These are phyloP conservation scores for Enchytraeus crypticus DNA, from an alignment of 2,888 invertebrate species.

Conservation along the genomic window DNA sequence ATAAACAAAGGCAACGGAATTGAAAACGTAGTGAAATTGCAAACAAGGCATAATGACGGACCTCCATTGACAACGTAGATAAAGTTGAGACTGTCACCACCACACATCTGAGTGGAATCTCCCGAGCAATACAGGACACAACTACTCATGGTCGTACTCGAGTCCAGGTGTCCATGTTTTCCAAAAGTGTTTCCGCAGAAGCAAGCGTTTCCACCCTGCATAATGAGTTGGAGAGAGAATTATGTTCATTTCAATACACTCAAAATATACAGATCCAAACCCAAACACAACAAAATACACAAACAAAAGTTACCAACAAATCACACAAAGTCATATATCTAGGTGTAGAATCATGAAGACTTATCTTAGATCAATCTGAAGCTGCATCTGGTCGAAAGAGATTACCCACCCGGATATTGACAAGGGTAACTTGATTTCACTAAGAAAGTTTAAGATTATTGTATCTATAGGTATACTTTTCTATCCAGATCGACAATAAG, in stretches of 20 bases:
- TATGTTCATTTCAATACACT: too few species aligned
- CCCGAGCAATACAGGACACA: conserved; percentile 12
- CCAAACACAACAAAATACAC: too few species aligned
- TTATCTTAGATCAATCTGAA: too few species aligned
- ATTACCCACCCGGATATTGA: too few species aligned
- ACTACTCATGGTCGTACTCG: background rate
- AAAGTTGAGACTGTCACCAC: conserved; percentile 9
- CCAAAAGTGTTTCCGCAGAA: conserved; percentile 13
- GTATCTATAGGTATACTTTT: too few species aligned
- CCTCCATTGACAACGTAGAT: conserved; percentile 7
- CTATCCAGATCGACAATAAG: too few species aligned
- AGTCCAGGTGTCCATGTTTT: conserved; percentile 8
- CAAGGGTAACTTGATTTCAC: too few species aligned
- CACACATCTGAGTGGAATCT: conserved; percentile 10
- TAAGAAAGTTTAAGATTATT: too few species aligned
- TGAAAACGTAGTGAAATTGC: too few species aligned
- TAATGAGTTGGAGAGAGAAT: background rate
- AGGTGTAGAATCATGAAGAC: background rate
- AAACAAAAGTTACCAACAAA: too few species aligned
- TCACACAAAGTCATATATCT: background rate
- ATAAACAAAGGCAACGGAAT: too few species aligned
- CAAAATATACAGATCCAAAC: background rate
- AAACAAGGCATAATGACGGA: background rate
- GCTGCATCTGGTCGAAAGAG: too few species aligned
- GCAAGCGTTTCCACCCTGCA: conserved; percentile 9